These are phyloP conservation scores for Neodiprion pinetum DNA, from an alignment of 1,140 invertebrate species.

Conservation along the genomic window DNA sequence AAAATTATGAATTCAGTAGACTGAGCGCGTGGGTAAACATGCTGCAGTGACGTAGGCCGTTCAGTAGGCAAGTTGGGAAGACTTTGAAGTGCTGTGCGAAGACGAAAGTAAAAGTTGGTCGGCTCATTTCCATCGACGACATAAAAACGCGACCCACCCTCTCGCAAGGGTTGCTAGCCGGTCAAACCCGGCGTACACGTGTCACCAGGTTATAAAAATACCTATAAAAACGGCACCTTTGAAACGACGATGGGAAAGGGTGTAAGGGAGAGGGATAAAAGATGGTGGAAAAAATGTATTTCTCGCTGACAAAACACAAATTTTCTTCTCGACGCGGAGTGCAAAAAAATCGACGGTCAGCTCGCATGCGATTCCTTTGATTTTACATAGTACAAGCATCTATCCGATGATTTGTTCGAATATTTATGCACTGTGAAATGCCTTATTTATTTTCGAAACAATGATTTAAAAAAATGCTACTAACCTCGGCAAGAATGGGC, in stretches of 20 bases:
- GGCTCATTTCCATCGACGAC: neutral
- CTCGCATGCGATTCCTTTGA: no score
- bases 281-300: neutral
- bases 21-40: neutral
- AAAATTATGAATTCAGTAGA: constrained; percentile 35
- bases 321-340: neutral
- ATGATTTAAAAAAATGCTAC: no score
- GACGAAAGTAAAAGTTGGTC: constrained; percentile 1
- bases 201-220: constrained; percentile 3
- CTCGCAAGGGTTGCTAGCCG: neutral
- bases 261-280: neutral
- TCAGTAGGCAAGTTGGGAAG: neutral
- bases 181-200: constrained; percentile 6
- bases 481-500: no score
- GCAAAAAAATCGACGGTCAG: no score
- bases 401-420: no score
- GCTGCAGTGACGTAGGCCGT: neutral
- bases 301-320: neutral
- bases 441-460: no score
- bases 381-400: no score
- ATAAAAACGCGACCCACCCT: neutral
- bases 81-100: neutral
- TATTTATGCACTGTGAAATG: no score
- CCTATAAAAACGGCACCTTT: neutral
- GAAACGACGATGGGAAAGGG: neutral